Percentiles rank a stretch among this genome's conserved stretches.
phyloP scores from a whole-genome alignment of 2,888 invertebrate genomes.

The Drosophila infuscata region DNA sequence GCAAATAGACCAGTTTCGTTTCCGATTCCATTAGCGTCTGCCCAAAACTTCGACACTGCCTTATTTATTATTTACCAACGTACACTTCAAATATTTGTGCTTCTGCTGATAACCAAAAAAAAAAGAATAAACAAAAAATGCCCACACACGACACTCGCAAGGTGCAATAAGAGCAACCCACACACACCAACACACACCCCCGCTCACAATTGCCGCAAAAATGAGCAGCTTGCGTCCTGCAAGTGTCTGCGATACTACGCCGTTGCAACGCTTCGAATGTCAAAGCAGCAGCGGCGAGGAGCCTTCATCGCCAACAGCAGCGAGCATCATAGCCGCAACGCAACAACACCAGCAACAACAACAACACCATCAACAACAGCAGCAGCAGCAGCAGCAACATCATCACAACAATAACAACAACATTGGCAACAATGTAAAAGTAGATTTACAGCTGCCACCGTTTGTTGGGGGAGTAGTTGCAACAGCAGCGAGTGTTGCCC shows the following conservation, averaged over 20 bases:
- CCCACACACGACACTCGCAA: conserved; percentile 55
- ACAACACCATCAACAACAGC: conserved; percentile 19
- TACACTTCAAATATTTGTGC: conserved; percentile 64
- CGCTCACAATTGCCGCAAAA: conserved; percentile 2
- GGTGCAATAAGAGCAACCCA: conserved; percentile 56
- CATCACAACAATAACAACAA: conserved; percentile 48
- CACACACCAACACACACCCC: not conserved
- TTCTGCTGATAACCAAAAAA: conserved; percentile 32
- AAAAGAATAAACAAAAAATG: conserved; percentile 39
- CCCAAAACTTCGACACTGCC: conserved; percentile 9
- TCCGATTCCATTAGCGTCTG: conserved; percentile 64
- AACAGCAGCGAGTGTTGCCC: conserved; percentile 18
- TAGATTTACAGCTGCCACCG: conserved; percentile 71
- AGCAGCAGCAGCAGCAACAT: not conserved
- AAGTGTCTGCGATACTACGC: conserved; percentile 81
- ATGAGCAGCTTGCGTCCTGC: conserved; percentile 76
- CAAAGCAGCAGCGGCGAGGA: conserved; percentile 82
- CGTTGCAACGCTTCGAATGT: conserved; percentile 78
- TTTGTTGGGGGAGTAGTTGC: conserved; percentile 47
- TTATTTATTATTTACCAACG: conserved; percentile 32
- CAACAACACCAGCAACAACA: conserved; percentile 23
- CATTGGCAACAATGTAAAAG: conserved; percentile 74
- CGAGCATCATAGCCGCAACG: conserved; percentile 37
- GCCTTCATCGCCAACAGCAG: conserved; percentile 78
- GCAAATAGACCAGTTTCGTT: conserved; percentile 28